phyloP scores from a whole-genome alignment of 2,888 invertebrate genomes.

The Amphiduros pacificus region DNA sequence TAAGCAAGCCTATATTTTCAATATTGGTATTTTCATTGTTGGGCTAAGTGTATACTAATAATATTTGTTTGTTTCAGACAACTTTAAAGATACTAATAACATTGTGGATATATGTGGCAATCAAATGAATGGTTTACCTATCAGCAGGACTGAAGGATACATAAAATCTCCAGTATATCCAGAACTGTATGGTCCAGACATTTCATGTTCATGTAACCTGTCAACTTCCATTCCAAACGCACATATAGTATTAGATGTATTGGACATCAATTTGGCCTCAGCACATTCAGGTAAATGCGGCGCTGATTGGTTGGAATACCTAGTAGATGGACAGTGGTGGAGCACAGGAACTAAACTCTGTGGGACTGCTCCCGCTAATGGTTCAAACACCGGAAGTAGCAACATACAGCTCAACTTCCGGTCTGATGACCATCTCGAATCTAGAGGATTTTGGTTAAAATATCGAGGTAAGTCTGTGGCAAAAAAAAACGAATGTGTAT shows the following conservation, averaged over 20 bases:
- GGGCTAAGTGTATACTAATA: too few species aligned
- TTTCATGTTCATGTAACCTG: slow-evolving; percentile 16
- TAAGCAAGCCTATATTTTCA: too few species aligned
- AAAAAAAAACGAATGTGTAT: too few species aligned
- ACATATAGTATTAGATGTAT: not conserved
- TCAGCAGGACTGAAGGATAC: slow-evolving; percentile 6
- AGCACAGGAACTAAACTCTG: slow-evolving; percentile 4
- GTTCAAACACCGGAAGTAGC: not conserved
- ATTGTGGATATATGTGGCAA: slow-evolving; percentile 16
- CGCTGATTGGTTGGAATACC: slow-evolving; percentile 16
- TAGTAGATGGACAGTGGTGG: not conserved
- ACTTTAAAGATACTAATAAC: slow-evolving; percentile 5
- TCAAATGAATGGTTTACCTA: not conserved
- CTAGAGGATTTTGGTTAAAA: slow-evolving; percentile 12
- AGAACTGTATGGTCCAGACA: slow-evolving; percentile 11
- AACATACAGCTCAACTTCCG: slow-evolving; percentile 12
- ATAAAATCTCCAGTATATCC: slow-evolving; percentile 15
- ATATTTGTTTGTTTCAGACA: slow-evolving; percentile 9
- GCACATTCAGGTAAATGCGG: slow-evolving; percentile 2
- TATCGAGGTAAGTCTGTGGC: slow-evolving; percentile 17
- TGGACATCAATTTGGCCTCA: slow-evolving; percentile 2
- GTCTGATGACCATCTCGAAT: slow-evolving; percentile 3
- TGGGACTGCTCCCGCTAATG: not conserved
- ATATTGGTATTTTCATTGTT: too few species aligned
- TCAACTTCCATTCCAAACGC: slow-evolving; percentile 1